Percentiles rank a stretch among this genome's conserved stretches.
Conservation (phyloP, 1,140 invertebrate genomes). For the Papilio polyxenes region DNA sequence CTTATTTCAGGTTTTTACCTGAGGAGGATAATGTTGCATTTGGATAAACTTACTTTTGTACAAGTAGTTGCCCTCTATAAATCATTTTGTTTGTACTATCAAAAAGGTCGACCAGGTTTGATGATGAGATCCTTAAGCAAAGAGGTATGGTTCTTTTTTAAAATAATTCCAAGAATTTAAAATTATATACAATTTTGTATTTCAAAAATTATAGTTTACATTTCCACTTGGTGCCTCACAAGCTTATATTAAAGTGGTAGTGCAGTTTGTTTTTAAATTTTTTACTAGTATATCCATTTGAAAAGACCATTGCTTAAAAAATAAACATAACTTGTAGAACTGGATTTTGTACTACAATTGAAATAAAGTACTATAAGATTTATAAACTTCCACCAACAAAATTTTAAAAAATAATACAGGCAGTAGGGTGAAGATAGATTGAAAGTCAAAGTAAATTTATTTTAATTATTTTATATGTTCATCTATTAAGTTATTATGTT, state of each 20-base stretch:
- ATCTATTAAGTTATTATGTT: conserved; percentile 34
- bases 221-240: no score
- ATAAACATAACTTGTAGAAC: no score
- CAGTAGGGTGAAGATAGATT: background rate
- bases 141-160: conserved; percentile 61
- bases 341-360: no score
- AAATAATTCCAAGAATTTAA: background rate
- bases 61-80: conserved; percentile 87
- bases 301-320: no score
- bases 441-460: background rate
- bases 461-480: background rate
- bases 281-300: no score
- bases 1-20: conserved; percentile 84
- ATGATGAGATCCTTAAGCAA: conserved; percentile 77
- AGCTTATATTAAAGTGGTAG: no score
- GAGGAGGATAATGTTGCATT: conserved; percentile 88
- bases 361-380: background rate
- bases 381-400: background rate
- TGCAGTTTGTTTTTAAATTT: no score
- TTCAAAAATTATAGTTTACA: no score
- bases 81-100: conserved; percentile 84
- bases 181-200: background rate
- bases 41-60: conserved; percentile 91
- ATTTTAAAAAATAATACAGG: background rate
- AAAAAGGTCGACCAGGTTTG: conserved; percentile 77